Base-by-base conservation (phyloP, 37 sponge, comb jelly and placozoan genomes). In the Eunapius fragilis region DNA sequence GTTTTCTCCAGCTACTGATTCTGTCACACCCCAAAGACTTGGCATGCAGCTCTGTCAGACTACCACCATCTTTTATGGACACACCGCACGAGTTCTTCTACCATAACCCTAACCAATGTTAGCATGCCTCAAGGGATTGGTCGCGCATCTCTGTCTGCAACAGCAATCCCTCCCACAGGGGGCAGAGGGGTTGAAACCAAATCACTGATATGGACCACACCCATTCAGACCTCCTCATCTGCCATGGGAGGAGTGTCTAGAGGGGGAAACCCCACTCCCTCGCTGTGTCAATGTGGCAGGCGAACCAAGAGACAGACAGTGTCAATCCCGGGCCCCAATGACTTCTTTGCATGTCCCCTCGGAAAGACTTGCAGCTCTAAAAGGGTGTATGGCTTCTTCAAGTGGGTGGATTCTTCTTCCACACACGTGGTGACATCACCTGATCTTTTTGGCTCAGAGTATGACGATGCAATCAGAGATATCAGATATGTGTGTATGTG, bases 221-320 rank as follows among this genome's bases (percentile, higher is more conserved):
- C 58, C 1, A 12, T 17, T 58, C 58, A 10, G 41, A 19, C 58
- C 58, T 58, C 58, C 58, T n/a, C n/a, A n/a, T n/a, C n/a, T n/a
- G n/a, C n/a, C n/a, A n/a, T n/a, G n/a, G n/a, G n/a, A n/a, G 33
- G 47, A 3, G 35, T 84, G 24, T 14, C 82, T 27, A 84, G 68
- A 19, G 87, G 87, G 33, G 82, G 82, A 37, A 92, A 88, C 26
- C 17, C 85, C 37, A 92, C 92, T 27, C 92, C 92, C 19, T 89
- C 92, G 2, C 71, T 92, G 37, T 92, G 92, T 38, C 31, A 76
- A 27, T 92, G 92, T 88, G 92, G 92, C 37, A 88, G 69, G 68
- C 79, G 92, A 75, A 47, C 92, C 26, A 80, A 85, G 72, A 45
- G 83, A 49, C 81, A 85, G 32, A 72, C 35, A 0, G 90, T 88